Conservation (phyloP, 2,113 vertebrate genomes). For the Piaya cayana region DNA sequence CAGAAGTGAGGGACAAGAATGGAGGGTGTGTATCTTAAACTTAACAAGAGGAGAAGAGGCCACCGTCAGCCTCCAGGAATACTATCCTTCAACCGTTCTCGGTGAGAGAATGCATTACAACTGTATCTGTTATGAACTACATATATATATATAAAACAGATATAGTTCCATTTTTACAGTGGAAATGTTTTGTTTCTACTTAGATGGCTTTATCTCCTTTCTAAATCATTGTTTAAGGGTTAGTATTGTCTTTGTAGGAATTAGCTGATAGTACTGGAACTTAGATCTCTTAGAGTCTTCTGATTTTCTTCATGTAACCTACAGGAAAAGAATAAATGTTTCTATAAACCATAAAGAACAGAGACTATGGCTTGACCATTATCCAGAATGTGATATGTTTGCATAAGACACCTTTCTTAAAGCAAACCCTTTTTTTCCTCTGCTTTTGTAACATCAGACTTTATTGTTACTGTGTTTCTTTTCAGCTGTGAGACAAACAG, state of each 20-base stretch:
- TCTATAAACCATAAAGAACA: not conserved
- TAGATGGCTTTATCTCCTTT: not conserved
- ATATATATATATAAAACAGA: too few relatives aligned
- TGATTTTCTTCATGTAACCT: too few relatives aligned
- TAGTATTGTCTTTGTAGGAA: not conserved
- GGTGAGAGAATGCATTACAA: not conserved
- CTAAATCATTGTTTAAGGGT: not conserved
- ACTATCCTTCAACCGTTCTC: accelerated
- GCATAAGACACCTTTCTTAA: not conserved
- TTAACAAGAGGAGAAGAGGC: not conserved
- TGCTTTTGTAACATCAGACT: not conserved
- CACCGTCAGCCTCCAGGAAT: not conserved
- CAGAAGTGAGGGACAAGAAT: not conserved
- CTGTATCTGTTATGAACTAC: not conserved
- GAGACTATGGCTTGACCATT: not conserved
- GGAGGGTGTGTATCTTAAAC: not conserved
- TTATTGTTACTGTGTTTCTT: not conserved
- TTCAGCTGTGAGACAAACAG: not conserved
- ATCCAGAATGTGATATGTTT: too few relatives aligned
- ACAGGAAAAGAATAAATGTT: not conserved
- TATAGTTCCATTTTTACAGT: not conserved
- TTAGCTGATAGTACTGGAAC: not conserved
- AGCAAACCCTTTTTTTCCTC: not conserved
- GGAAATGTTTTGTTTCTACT: not conserved
- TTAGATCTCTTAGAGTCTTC: not conserved